Percentiles rank a stretch among this genome's conserved stretches.
Conservation (phyloP, 2,797 vertebrate species). For the Lepilemur ruficaudatus region DNA sequence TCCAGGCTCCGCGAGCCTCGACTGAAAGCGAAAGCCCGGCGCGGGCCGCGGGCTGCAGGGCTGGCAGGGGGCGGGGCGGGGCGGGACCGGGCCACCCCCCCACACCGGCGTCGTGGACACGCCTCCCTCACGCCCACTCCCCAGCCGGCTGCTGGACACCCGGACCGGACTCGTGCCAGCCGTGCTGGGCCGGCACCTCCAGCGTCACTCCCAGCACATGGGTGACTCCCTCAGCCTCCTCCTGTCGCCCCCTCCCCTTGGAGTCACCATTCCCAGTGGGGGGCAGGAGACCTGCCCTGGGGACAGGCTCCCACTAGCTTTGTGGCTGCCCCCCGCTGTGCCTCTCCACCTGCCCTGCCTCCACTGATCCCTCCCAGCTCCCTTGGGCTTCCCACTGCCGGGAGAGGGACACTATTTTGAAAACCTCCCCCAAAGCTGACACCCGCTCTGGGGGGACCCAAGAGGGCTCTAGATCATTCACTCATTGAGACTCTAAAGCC, state of each 20-base stretch:
- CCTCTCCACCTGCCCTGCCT: background rate
- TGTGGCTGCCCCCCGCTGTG: background rate
- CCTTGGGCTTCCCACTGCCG: background rate
- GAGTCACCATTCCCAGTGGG: background rate
- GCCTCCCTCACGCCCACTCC: background rate
- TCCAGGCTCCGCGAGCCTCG: background rate
- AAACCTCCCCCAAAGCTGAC: background rate
- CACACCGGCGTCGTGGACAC: background rate
- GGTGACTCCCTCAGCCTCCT: background rate
- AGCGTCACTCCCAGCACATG: background rate
- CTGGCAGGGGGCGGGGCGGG: background rate
- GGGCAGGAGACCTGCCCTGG: background rate
- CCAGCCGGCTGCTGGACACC: rapidly evolving
- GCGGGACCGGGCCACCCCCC: background rate
- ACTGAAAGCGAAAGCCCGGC: slow-evolving; percentile 65
- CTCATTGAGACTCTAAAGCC: background rate
- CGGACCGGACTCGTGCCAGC: rapidly evolving
- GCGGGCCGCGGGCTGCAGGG: rapidly evolving
- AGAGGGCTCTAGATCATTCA: background rate
- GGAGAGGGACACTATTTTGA: background rate
- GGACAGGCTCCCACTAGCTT: background rate
- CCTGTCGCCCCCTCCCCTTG: background rate
- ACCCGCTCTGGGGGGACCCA: background rate
- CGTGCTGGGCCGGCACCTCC: background rate
- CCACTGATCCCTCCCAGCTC: background rate